Base-by-base conservation (phyloP, 2,888 invertebrate species). In the Aphodius sticticus region DNA sequence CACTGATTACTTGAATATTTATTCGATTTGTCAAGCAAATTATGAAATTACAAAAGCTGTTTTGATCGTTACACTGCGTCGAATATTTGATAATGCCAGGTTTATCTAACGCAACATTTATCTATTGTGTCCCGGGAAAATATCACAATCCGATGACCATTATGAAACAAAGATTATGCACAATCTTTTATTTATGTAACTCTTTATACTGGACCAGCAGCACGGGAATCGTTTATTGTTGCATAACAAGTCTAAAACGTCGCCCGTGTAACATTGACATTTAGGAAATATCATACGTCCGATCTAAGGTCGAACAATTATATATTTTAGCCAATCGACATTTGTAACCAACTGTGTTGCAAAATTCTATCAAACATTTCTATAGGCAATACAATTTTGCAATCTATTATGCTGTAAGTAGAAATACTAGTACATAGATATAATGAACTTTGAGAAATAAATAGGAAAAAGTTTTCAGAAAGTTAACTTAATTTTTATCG, bases 121-220 rank as follows among this genome's bases (percentile, higher is more conserved):
- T 26, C 7, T 53, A 53, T 53, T 53, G 53, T 53, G 53, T 53
- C 53, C 53, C 6, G 53, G 3, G 1, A 53, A 53, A 53, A 53
- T 53, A 53, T 53, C 53, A 53, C 12, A 53, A 53, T 53, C 53
- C 9, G 53, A 53, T 53, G 53, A 53, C 6, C 6, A 53, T 53
- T 53, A 53, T 53, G 53, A 53, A 53, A 53, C 53, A 53, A 53
- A 53, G 7, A 53, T 53, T 53, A 12, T 53, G 53, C 53, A 9
- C 53, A 53, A 53, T 53, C 53, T 53, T 53, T 53, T 53, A 53
- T 53, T 53, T 53, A 53, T 53, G 53, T 53, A 53, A 53, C 53
- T 53, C 53, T 53, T 53, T 53, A 53, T 53, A 53, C 12, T 12
- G 4, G 53, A 53, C 53, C 53, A 53, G 53, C 53, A 53, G 12